phyloP scores from a whole-genome alignment of 2,113 vertebrate genomes.

The Erythrocercus mccallii region DNA sequence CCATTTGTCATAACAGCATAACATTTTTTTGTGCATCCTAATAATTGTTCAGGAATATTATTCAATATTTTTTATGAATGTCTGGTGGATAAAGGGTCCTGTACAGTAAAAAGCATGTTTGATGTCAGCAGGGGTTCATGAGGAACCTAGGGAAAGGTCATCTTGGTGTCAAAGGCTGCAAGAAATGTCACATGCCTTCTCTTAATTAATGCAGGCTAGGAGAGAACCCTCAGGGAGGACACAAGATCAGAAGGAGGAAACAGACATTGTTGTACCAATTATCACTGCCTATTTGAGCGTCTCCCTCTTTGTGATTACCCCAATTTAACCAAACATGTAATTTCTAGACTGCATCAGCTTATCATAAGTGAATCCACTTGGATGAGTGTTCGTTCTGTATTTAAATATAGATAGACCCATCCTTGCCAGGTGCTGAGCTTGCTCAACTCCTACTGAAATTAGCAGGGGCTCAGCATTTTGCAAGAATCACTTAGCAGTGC shows the following conservation, averaged over 20 bases:
- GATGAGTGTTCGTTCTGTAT: not conserved
- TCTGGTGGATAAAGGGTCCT: not conserved
- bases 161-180: slow-evolving; percentile 40
- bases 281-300: not conserved
- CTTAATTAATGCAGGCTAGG: slow-evolving; percentile 23
- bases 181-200: slow-evolving; percentile 27
- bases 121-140: not conserved
- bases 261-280: slow-evolving; percentile 33
- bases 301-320: slow-evolving; percentile 31
- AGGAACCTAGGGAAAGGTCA: slow-evolving; percentile 18
- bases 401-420: slow-evolving; percentile 57
- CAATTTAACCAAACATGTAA: slow-evolving; percentile 41
- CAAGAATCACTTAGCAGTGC: slow-evolving; percentile 23
- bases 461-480: slow-evolving; percentile 55
- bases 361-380: slow-evolving; percentile 37
- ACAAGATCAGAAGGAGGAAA: slow-evolving; percentile 7
- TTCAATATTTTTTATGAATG: not conserved
- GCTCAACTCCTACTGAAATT: slow-evolving; percentile 42
- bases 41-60: not conserved
- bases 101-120: slow-evolving; percentile 9
- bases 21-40: not conserved
- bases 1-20: not conserved
- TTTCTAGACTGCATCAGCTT: slow-evolving; percentile 43
- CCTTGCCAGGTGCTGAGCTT: slow-evolving; percentile 57
- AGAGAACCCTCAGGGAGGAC: slow-evolving; percentile 19